phyloP scores from a whole-genome alignment of 2,113 vertebrate species.

The Hyperopisus bebe region DNA sequence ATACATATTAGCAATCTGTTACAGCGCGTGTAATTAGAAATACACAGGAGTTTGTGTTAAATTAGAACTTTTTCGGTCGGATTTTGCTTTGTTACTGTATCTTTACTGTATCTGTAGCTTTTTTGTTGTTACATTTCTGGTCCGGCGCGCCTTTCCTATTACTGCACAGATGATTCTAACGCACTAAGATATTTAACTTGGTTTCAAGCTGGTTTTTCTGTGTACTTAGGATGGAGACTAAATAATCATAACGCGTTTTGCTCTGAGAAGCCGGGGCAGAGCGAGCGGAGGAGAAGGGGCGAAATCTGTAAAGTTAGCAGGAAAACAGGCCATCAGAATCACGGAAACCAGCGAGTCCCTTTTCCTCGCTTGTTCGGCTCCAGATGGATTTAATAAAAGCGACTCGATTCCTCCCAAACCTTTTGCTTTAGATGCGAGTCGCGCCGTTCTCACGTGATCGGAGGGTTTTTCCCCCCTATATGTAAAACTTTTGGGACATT shows the following conservation, averaged over 20 bases:
- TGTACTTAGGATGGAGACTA: background rate
- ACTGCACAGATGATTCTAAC: too few species aligned
- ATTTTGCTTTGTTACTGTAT: background rate
- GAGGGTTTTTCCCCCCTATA: too few species aligned
- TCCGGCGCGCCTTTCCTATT: slow-evolving; percentile 24
- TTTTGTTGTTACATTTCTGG: background rate
- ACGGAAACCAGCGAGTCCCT: slow-evolving; percentile 45
- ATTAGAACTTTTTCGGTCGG: background rate
- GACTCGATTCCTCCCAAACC: slow-evolving; percentile 32
- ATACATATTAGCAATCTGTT: background rate
- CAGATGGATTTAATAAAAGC: slow-evolving; percentile 53
- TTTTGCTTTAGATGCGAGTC: slow-evolving; percentile 10
- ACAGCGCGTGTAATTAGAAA: background rate
- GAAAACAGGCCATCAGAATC: slow-evolving; percentile 49
- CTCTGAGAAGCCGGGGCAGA: background rate
- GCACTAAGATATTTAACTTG: background rate
- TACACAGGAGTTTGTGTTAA: background rate
- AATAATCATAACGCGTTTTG: background rate
- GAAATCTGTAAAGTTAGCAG: slow-evolving; percentile 55
- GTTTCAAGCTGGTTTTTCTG: background rate
- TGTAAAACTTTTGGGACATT: background rate
- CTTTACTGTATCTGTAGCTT: background rate
- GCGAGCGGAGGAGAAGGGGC: slow-evolving; percentile 4
- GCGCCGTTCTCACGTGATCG: background rate
- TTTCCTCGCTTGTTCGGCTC: slow-evolving; percentile 28